Conservation (phyloP, 1,140 invertebrate species). For the Diabrotica virgifera region DNA sequence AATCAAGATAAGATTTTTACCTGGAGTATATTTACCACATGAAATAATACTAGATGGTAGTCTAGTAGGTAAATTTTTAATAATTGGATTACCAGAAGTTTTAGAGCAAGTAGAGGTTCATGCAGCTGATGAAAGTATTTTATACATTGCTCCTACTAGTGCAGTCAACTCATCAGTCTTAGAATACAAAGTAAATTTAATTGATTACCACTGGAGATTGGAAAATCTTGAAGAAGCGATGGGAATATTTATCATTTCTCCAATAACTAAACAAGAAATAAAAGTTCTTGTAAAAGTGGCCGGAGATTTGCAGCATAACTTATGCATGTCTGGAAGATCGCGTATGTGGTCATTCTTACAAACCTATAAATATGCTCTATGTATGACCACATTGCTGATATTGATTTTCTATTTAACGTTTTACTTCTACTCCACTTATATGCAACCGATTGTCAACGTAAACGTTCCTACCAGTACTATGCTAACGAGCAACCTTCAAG, state of each 20-base stretch:
- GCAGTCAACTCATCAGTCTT: conserved; percentile 19
- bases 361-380: conserved; percentile 35
- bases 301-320: conserved; percentile 24
- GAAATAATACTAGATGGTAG: conserved; percentile 32
- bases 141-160: conserved; percentile 30
- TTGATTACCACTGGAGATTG: conserved; percentile 45
- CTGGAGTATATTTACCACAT: conserved; percentile 28
- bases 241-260: conserved; percentile 36
- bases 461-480: conserved; percentile 29
- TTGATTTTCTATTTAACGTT: conserved; percentile 41
- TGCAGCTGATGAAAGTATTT: conserved; percentile 37
- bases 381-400: conserved; percentile 35
- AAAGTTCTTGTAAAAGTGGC: conserved; percentile 38
- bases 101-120: conserved; percentile 38
- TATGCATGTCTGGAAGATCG: conserved; percentile 25
- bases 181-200: conserved; percentile 35
- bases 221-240: conserved; percentile 39
- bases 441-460: conserved; percentile 43
- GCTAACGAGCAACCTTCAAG: not conserved
- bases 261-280: conserved; percentile 36
- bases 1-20: conserved; percentile 37
- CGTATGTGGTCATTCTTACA: conserved; percentile 31
- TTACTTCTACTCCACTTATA: conserved; percentile 41
- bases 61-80: conserved; percentile 27
- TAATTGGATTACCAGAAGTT: conserved; percentile 37